Base-by-base conservation (phyloP, 2,888 invertebrate genomes). In the Nomada lathburiana region DNA sequence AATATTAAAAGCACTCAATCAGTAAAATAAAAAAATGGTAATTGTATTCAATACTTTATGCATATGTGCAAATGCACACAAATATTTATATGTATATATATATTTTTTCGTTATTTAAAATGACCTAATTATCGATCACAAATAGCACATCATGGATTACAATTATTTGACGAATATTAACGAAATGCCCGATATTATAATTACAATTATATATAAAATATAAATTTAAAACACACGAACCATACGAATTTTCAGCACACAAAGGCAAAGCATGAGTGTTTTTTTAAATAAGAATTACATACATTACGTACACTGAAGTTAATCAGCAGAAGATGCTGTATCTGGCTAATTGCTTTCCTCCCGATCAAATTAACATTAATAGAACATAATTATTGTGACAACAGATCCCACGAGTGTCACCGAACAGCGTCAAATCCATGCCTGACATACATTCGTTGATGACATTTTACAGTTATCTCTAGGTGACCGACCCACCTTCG, bases 391-490 rank as follows among this genome's bases (percentile, higher is more conserved):
- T 80, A 79, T 62, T 74, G 73, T 82, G 76, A 76, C 72, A 85
- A 64, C 80, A 70, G 80, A 80, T 85, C 78, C 78, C 77, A 81
- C 78, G 79, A 86, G 80, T 86, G 82, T 86, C 82, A 82, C 68
- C 75, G 72, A 81, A 59, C 59, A 86, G 84, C 84, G 76, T 88
- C 88, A 88, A 87, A 82, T 89, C 85, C 84, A 86, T 85, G 85
- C 75, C 83, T 91, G 93, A 93, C 93, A 93, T 88, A 93, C 92
- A 93, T 93, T 92, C 91, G 86, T 88, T 87, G 91, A 91, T 92
- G 93, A 93, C 91, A 93, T 92, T 93, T 92, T 93, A 93, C 93
- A 93, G 93, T 93, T 93, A 93, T 92, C 91, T 92, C 89, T 85
- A 88, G 89, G 90, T 86, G 89, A 88, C 89, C 89, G 89, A 89